Conservation (phyloP, 1,140 invertebrate genomes). For the Drosophila bipectinata region DNA sequence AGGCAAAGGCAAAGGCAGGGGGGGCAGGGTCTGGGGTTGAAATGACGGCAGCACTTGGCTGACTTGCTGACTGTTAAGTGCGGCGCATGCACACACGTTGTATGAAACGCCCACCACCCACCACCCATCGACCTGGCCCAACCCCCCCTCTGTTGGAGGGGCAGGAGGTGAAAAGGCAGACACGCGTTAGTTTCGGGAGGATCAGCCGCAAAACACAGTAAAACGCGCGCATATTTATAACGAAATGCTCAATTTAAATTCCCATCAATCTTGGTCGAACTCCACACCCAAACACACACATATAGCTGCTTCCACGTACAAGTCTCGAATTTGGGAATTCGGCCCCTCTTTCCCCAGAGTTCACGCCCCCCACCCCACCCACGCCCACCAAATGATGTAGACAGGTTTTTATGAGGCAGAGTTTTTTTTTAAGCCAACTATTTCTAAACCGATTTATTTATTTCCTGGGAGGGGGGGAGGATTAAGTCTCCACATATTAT, state of each 20-base stretch:
- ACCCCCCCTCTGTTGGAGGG: no score
- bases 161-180: background rate
- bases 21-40: constrained; percentile 15
- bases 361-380: background rate
- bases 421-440: background rate
- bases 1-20: no score
- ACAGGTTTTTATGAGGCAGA: constrained; percentile 2
- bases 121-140: background rate
- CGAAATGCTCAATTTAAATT: constrained; percentile 83
- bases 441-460: constrained; percentile 1
- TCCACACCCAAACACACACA: constrained; percentile 35
- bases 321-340: constrained; percentile 29
- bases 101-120: background rate
- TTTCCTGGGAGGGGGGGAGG: background rate
- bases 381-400: background rate
- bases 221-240: constrained; percentile 81
- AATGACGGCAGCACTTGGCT: constrained; percentile 43
- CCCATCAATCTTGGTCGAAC: constrained; percentile 78
- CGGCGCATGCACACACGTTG: constrained; percentile 49
- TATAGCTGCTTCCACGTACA: constrained; percentile 23
- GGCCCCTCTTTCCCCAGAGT: no score
- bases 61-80: constrained; percentile 59
- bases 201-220: constrained; percentile 75
- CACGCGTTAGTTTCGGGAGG: constrained; percentile 40
- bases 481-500: background rate